Conservation (phyloP, 1,140 invertebrate species). For the Pogonomyrmex californicus region DNA sequence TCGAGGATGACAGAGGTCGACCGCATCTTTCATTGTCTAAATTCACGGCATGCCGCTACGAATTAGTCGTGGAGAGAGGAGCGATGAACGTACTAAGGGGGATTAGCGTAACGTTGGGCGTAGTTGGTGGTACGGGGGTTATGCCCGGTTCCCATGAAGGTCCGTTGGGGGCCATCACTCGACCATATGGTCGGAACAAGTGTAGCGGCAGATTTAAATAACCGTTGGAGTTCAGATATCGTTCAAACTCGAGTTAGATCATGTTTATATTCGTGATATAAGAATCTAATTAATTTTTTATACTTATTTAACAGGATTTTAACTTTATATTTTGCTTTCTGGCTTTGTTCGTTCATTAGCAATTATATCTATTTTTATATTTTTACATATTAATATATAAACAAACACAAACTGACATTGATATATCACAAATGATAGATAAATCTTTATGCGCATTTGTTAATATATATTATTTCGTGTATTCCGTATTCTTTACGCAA, state of each 20-base stretch:
- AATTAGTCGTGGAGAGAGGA: conserved; percentile 83
- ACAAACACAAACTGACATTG: not conserved
- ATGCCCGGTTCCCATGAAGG: conserved; percentile 86
- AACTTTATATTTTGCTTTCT: not conserved
- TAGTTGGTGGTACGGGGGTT: conserved; percentile 76
- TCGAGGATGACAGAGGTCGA: conserved; percentile 66
- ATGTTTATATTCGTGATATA: not conserved
- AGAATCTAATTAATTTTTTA: not conserved
- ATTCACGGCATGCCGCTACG: conserved; percentile 77
- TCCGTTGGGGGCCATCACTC: conserved; percentile 85
- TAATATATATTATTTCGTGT: not conserved
- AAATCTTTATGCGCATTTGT: not conserved
- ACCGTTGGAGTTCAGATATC: conserved; percentile 82
- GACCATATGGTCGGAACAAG: conserved; percentile 85
- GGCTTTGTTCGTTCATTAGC: not conserved
- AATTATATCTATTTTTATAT: not conserved
- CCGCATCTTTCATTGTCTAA: conserved; percentile 82
- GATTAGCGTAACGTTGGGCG: conserved; percentile 65
- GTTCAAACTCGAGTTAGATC: conserved; percentile 50
- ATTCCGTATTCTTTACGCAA: not conserved
- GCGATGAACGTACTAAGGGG: conserved; percentile 79
- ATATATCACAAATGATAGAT: not conserved
- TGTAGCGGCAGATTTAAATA: conserved; percentile 87
- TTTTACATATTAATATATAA: not conserved
- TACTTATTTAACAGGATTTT: not conserved